Evolutionary conservation across 2,888 invertebrate species (phyloP).

Genomic region (Drosophila nigricruria): DNA sequence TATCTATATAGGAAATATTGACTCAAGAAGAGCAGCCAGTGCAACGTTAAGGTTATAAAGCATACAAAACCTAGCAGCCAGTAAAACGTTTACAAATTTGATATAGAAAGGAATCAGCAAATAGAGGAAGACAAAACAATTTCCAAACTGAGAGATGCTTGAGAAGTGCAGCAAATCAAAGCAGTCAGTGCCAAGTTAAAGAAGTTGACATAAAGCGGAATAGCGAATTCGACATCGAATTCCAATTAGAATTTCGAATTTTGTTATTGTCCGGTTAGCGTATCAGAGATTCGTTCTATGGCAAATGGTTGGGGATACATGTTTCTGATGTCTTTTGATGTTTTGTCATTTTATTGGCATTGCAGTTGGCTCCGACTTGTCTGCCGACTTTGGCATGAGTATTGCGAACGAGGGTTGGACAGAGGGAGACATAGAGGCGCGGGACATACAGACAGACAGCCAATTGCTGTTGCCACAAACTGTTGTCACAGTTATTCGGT

Average conservation of each 20-base stretch:
- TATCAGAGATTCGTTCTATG: constrained; percentile 22
- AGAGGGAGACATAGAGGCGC: neutral
- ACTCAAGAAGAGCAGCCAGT: neutral
- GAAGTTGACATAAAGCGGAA: neutral
- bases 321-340: constrained; percentile 25
- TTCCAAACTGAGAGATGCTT: neutral
- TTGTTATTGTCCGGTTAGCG: constrained; percentile 11
- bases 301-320: constrained; percentile 36
- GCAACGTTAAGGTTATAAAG: neutral
- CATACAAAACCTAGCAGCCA: neutral
- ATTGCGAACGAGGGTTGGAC: neutral
- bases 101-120: neutral
- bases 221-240: neutral
- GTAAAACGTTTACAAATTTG: neutral
- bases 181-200: neutral
- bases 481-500: constrained; percentile 40
- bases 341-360: constrained; percentile 70
- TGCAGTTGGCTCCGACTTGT: constrained; percentile 64
- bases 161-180: neutral
- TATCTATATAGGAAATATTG: no score
- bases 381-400: constrained; percentile 53
- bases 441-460: neutral
- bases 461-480: constrained; percentile 10
- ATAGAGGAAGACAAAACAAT: neutral
- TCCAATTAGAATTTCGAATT: neutral